Percentiles rank a stretch among this genome's conserved stretches.
Evolutionary conservation across 2,888 invertebrate genomes (phyloP).

Genomic region (Sarcophaga caerulescens): DNA sequence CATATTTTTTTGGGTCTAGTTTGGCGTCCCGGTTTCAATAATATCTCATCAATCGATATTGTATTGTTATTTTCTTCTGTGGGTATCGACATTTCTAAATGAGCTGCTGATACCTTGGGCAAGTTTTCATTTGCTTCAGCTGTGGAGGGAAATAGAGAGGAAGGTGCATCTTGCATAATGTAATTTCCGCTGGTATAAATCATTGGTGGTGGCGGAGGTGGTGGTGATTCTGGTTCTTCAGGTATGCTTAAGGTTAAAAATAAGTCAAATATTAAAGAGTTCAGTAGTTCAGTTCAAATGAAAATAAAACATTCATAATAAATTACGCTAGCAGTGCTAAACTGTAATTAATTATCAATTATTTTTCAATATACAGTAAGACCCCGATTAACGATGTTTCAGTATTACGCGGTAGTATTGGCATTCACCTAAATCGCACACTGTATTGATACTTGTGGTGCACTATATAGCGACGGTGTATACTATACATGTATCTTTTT

Average conservation of each 20-base stretch:
- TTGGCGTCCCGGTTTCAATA: constrained; percentile 89
- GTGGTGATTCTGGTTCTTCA: constrained; percentile 55
- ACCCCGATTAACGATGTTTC: too few species aligned
- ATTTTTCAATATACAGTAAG: constrained; percentile 16
- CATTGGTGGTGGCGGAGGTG: constrained; percentile 70
- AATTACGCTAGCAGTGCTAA: not conserved
- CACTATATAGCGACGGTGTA: too few species aligned
- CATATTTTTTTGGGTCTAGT: constrained; percentile 90
- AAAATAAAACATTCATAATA: too few species aligned
- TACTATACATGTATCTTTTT: too few species aligned
- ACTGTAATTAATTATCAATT: constrained; percentile 29
- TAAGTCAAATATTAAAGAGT: not conserved
- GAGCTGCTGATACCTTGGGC: constrained; percentile 67
- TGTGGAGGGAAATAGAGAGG: constrained; percentile 75
- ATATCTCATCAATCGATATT: constrained; percentile 90
- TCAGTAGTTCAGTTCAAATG: not conserved
- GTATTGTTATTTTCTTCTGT: constrained; percentile 80
- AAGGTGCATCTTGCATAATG: not conserved
- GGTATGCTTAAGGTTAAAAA: constrained; percentile 38
- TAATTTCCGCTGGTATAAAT: constrained; percentile 47
- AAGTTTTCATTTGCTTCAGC: constrained; percentile 74
- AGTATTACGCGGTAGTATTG: too few species aligned
- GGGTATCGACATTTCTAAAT: constrained; percentile 74
- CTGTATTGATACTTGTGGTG: too few species aligned
- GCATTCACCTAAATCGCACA: too few species aligned